Evolutionary conservation across 2,888 invertebrate genomes (phyloP), one percentile per base, ranked within the genome.

Genomic region (Cylindroiulus punctatus): DNA sequence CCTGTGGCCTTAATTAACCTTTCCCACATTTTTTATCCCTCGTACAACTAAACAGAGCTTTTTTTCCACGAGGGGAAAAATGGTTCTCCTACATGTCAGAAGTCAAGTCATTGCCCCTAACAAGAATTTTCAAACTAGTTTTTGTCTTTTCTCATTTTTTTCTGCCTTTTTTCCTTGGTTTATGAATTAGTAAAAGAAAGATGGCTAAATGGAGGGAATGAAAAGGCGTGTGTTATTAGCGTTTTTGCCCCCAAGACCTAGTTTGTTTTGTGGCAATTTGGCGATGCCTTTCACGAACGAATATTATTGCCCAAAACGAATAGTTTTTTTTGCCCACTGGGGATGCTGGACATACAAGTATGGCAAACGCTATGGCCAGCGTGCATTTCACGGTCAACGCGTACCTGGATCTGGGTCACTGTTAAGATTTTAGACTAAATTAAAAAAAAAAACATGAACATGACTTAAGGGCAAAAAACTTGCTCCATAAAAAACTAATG

Each of bases 1-100:
- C 57, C 57, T 57, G 57, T 57, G 57, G 57, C 57, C 57, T 57
- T 57, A 57, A 57, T 57, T 57, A 57, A 57, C 57, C 57, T 57
- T 57, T 57, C 57, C 57, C 57, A 57, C 57, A 57, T 57, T 57
- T 57, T 57, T 57, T 57, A 40, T 40, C 8, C 57, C n/a, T 57
- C 57, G 57, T 57, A 57, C 57, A 57, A 57, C 57, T 57, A 57
- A 57, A 57, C 57, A 57, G n/a, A n/a, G 57, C n/a, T n/a, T 57
- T 57, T 57, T 57, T 57, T 57, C n/a, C 3, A 4, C 57, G 57
- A 57, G 57, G 57, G 57, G 22, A 57, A 57, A 57, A 57, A 57
- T 57, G 57, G 57, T 57, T 57, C 57, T 57, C 57, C n/a, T 57
- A 57, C 57, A 57, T 57, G 57, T 57, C 57, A 57, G 57, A 57